Base-by-base conservation (phyloP, 2,113 vertebrate species). In the Protobothrops flavoviridis region DNA sequence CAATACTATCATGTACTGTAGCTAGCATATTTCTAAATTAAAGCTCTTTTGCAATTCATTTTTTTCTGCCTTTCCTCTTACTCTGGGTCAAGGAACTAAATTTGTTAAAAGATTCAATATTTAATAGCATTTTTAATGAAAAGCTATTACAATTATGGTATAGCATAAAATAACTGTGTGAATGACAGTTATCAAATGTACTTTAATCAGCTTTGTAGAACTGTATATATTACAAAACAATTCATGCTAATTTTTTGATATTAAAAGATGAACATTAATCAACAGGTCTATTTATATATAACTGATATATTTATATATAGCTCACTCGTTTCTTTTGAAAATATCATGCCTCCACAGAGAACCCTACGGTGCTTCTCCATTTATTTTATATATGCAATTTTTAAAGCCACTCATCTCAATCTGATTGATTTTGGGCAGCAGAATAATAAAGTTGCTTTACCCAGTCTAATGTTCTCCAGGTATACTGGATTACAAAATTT, bases 191-290 rank as follows among this genome's bases (percentile, higher is more conserved):
- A 11, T 53, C 53, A 56, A 93, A 87, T 29, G 61, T 20, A 85
- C 81, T 87, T n/a, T 91, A n/a, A 4, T 4, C 85, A 29, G 10
- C 43, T 95, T 92, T 90, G 2, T 2, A 13, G 81, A 86, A 91
- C 3, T 45, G 0, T 29, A 52, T 0, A 0, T 50, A 81, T 91
- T 93, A 52, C 12, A 81, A 0, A 88, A 61, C 53, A 23, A 93
- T 7, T n/a, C 85, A 59, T 15, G 61, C 87, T 91, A 91, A 56
- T 57, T 94, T 90, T 94, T 90, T 39, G 52, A 85, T 56, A 88
- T 23, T 89, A 43, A 93, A 81, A 88, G n/a, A 33, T 1, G 43
- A 89, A 48, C 10, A 92, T 2, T 92, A 93, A 91, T 94, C 95
- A 93, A 92, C 53, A 93, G 8, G 24, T 43, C 74, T 81, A 81